phyloP scores from a whole-genome alignment of 2,797 vertebrate genomes.

The Nyctalus aviator region DNA sequence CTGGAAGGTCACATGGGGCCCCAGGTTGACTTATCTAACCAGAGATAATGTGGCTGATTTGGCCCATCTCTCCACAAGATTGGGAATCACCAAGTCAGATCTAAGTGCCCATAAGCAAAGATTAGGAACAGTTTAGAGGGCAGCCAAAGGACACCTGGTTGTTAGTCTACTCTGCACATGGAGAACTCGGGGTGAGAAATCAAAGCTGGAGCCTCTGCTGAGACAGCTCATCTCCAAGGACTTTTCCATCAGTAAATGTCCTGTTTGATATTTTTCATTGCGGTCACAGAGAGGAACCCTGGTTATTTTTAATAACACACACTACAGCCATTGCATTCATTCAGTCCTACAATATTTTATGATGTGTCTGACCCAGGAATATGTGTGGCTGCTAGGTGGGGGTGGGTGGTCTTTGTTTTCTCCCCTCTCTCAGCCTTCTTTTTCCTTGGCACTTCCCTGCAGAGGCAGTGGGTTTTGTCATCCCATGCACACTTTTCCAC shows the following conservation, averaged over 20 bases:
- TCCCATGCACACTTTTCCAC: conserved; percentile 81
- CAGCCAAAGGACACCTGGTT: background rate
- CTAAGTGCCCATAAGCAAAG: background rate
- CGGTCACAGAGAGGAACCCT: conserved; percentile 72
- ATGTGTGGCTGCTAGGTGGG: conserved; percentile 77
- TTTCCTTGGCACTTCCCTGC: conserved; percentile 81
- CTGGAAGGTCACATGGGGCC: background rate
- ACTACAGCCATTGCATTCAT: conserved; percentile 75
- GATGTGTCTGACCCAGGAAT: conserved; percentile 85
- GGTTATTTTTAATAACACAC: conserved; percentile 78
- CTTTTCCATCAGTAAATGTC: conserved; percentile 44
- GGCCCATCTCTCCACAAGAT: background rate
- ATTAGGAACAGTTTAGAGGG: background rate
- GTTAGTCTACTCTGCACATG: background rate
- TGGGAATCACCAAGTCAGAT: conserved; percentile 14
- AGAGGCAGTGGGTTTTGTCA: conserved; percentile 81
- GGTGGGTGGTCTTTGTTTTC: conserved; percentile 73
- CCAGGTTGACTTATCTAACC: background rate
- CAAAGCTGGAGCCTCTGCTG: background rate
- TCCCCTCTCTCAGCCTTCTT: conserved; percentile 76
- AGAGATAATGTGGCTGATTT: background rate
- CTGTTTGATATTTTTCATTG: conserved; percentile 60
- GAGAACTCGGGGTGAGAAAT: background rate
- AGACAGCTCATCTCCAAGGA: conserved; percentile 64
- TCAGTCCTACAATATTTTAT: conserved; percentile 81